Conservation (phyloP, 64 coral and sea anemone genomes). For the Dendrophyllia cribrosa region DNA sequence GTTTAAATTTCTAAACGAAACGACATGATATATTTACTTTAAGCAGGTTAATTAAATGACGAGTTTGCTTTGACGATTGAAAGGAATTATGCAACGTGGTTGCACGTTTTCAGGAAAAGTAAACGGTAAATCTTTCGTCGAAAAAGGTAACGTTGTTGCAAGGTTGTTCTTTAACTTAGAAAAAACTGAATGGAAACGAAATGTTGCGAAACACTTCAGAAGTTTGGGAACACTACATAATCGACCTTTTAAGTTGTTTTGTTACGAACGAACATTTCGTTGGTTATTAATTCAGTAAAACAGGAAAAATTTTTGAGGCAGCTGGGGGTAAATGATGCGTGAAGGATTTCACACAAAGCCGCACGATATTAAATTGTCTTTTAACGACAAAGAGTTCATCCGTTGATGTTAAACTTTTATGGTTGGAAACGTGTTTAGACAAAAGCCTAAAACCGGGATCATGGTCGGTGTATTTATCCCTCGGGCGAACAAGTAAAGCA, state of each 20-base stretch:
- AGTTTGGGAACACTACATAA: neutral
- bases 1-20: neutral
- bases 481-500: neutral
- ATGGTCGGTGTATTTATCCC: neutral
- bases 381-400: neutral
- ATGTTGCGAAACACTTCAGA: neutral
- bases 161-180: too few relatives aligned
- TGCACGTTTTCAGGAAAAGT: neutral
- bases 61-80: neutral
- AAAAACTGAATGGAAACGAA: too few relatives aligned
- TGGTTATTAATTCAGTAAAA: neutral
- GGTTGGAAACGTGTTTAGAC: conserved; percentile 26
- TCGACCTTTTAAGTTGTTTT: neutral
- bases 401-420: conserved; percentile 3
- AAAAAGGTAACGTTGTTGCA: too few relatives aligned
- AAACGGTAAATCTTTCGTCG: neutral
- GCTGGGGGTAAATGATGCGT: conserved; percentile 24
- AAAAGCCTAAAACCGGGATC: neutral
- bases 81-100: neutral
- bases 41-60: neutral
- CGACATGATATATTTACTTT: conserved; percentile 35
- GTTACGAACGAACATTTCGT: neutral
- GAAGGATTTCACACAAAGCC: neutral
- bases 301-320: conserved; percentile 20
- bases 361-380: conserved; percentile 12